phyloP scores from a whole-genome alignment of 2,797 vertebrate genomes.

The Characodon lateralis region DNA sequence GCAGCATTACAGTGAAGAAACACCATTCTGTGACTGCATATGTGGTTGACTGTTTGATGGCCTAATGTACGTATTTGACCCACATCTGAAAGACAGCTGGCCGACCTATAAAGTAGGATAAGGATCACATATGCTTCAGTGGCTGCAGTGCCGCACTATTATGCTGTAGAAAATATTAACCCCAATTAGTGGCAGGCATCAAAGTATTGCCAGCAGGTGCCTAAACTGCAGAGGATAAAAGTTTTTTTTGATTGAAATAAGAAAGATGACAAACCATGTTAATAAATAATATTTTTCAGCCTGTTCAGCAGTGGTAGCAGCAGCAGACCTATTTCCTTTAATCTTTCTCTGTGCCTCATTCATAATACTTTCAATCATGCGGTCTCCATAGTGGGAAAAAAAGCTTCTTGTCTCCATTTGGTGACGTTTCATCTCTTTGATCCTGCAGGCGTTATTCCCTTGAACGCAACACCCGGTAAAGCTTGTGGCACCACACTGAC shows the following conservation, averaged over 20 bases:
- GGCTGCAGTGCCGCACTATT: constrained; percentile 32
- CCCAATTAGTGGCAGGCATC: constrained; percentile 43
- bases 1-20: constrained; percentile 19
- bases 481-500: constrained; percentile 91
- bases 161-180: constrained; percentile 57
- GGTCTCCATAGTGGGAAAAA: constrained; percentile 31
- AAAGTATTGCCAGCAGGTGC: constrained; percentile 30
- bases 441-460: constrained; percentile 91
- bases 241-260: background rate
- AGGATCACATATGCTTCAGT: constrained; percentile 61
- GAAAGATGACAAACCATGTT: background rate
- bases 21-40: constrained; percentile 40
- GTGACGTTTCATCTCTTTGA: constrained; percentile 56
- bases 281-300: background rate
- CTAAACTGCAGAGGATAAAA: background rate
- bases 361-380: constrained; percentile 54
- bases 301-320: background rate
- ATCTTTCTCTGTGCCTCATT: constrained; percentile 59
- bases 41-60: constrained; percentile 40
- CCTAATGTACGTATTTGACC: constrained; percentile 63
- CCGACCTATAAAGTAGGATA: constrained; percentile 48
- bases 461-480: constrained; percentile 93
- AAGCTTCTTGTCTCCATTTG: constrained; percentile 47
- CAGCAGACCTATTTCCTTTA: constrained; percentile 46
- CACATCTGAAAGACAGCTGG: constrained; percentile 73